Conservation (phyloP, 2,888 invertebrate species). For the Leptothorax acervorum region DNA sequence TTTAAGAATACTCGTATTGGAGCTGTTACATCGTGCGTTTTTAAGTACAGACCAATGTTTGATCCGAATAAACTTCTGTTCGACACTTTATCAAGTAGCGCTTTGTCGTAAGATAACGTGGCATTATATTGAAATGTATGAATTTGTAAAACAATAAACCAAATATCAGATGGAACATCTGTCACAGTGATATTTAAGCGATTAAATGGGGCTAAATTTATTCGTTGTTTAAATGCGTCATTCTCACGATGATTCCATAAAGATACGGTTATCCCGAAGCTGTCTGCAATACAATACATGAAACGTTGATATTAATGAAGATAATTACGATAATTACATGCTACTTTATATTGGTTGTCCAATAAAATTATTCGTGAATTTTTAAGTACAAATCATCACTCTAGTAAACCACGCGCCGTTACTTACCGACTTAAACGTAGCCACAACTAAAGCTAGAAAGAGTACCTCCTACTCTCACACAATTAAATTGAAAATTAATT, state of each 20-base stretch:
- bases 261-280: conserved; percentile 53
- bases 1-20: conserved; percentile 84
- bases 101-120: conserved; percentile 86
- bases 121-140: conserved; percentile 88
- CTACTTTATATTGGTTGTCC: neutral
- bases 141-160: conserved; percentile 89
- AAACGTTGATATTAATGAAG: conserved; percentile 13
- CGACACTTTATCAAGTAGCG: conserved; percentile 56
- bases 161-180: conserved; percentile 85
- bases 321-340: neutral
- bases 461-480: too few relatives aligned
- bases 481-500: too few relatives aligned
- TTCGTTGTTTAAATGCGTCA: conserved; percentile 76
- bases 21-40: conserved; percentile 73
- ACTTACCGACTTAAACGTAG: too few relatives aligned
- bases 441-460: too few relatives aligned
- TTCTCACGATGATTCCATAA: conserved; percentile 77
- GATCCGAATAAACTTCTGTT: conserved; percentile 87
- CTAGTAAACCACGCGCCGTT: too few relatives aligned
- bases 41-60: conserved; percentile 88
- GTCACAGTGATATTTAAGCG: conserved; percentile 84
- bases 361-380: too few relatives aligned
- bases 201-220: conserved; percentile 72
- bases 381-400: too few relatives aligned
- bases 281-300: conserved; percentile 62